A percentile compares a stretch with the other conserved stretches of the same genome.
Evolutionary conservation across 1,140 invertebrate species (phyloP).

Genomic region (Delia radicum): DNA sequence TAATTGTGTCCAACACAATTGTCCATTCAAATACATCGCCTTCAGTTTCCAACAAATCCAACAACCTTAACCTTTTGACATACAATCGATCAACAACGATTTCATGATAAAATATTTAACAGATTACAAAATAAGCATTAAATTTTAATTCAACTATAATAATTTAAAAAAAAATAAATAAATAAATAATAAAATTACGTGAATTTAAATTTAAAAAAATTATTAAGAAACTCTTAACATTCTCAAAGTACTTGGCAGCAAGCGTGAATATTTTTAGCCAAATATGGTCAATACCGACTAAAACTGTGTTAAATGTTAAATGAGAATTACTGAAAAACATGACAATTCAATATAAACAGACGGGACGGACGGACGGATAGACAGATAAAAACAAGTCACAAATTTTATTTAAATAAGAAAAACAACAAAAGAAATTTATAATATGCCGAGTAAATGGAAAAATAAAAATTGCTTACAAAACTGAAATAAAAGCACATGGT

Average conservation of each 20-base stretch:
- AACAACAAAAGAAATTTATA: not conserved
- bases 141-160: no score
- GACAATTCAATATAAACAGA: conserved; percentile 38
- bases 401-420: not conserved
- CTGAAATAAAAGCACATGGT: conserved; percentile 3
- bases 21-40: no score
- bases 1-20: no score
- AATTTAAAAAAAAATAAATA: not conserved
- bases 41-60: no score
- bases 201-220: not conserved
- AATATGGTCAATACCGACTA: conserved; percentile 35
- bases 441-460: not conserved
- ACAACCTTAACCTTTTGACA: no score
- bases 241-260: not conserved
- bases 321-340: conserved; percentile 29
- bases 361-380: no score
- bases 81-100: no score
- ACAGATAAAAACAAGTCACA: no score
- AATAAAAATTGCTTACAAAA: conserved; percentile 2
- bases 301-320: conserved; percentile 31
- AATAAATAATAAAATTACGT: not conserved
- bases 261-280: not conserved
- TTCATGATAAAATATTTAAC: no score
- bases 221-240: not conserved
- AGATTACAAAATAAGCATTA: no score